These are phyloP conservation scores for Zapus hudsonius DNA, from an alignment of 2,113 vertebrate species.

Conservation along the genomic window DNA sequence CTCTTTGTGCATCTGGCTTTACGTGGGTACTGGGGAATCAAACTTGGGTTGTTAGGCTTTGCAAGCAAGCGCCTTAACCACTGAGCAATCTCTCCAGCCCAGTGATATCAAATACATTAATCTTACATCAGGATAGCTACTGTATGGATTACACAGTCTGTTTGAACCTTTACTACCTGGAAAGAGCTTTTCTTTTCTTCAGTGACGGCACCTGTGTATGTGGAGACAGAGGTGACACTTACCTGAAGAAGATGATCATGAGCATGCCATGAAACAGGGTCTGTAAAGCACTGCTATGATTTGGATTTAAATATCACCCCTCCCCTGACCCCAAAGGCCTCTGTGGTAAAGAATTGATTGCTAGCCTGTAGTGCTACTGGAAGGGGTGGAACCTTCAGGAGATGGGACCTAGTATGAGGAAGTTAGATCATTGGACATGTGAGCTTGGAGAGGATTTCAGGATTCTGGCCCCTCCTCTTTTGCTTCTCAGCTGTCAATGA, in stretches of 20 bases:
- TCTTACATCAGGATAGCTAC: background rate
- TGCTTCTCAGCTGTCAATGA: background rate
- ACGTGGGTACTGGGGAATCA: too few relatives aligned
- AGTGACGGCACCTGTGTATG: background rate
- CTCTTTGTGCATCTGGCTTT: too few relatives aligned
- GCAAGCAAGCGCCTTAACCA: too few relatives aligned
- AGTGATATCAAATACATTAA: background rate
- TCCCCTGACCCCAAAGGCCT: background rate
- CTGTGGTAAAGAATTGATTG: too few relatives aligned
- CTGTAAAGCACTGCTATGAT: background rate
- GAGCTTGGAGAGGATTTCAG: too few relatives aligned
- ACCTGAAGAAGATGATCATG: background rate
- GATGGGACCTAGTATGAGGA: background rate
- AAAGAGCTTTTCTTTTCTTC: background rate
- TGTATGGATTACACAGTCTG: background rate
- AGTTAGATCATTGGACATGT: background rate
- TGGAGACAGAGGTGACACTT: background rate
- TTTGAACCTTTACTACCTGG: background rate
- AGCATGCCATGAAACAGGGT: fast-evolving
- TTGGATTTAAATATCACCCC: background rate
- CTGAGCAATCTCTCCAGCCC: too few relatives aligned
- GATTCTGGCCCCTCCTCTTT: background rate
- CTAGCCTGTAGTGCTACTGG: background rate
- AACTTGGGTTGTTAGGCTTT: too few relatives aligned
- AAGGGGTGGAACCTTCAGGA: background rate